Evolutionary conservation across 1,140 invertebrate genomes (phyloP).

Genomic region (Melitaea cinxia): DNA sequence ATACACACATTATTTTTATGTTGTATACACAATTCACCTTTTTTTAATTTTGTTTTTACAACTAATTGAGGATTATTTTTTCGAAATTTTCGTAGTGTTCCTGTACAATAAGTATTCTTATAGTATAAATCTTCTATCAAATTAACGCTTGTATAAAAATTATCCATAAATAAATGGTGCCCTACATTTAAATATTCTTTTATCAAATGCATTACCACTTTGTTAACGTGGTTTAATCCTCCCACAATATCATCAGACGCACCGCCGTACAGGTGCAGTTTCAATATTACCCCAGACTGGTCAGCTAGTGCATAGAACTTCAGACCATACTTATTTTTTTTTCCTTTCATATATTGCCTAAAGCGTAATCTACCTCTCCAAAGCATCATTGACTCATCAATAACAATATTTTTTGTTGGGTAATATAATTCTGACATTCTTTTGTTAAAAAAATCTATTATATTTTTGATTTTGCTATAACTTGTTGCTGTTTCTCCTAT

Average conservation of each 20-base stretch:
- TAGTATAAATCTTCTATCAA: constrained; percentile 28
- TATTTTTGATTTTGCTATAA: too few species aligned
- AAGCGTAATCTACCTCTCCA: too few species aligned
- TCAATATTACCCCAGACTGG: constrained; percentile 25
- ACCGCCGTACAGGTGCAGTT: constrained; percentile 39
- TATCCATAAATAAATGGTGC: constrained; percentile 34
- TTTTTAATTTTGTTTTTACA: constrained; percentile 27
- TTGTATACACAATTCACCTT: constrained; percentile 31
- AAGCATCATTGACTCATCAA: too few species aligned
- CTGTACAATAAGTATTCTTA: constrained; percentile 34
- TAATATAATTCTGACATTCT: too few species aligned
- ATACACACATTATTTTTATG: constrained; percentile 35
- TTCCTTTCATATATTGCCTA: too few species aligned
- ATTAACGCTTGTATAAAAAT: constrained; percentile 36
- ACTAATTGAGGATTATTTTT: constrained; percentile 28
- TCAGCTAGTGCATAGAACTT: constrained; percentile 40
- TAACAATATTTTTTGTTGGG: too few species aligned
- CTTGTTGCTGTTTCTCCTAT: too few species aligned
- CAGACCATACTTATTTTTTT: constrained; percentile 32
- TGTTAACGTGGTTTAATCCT: constrained; percentile 35
- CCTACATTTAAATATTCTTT: constrained; percentile 31
- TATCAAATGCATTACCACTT: constrained; percentile 28
- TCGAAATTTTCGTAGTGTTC: constrained; percentile 25
- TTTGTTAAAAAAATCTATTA: too few species aligned
- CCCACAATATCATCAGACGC: constrained; percentile 25